Evolutionary conservation across 2,113 vertebrate genomes (phyloP).

Genomic region (Pygoscelis adeliae): DNA sequence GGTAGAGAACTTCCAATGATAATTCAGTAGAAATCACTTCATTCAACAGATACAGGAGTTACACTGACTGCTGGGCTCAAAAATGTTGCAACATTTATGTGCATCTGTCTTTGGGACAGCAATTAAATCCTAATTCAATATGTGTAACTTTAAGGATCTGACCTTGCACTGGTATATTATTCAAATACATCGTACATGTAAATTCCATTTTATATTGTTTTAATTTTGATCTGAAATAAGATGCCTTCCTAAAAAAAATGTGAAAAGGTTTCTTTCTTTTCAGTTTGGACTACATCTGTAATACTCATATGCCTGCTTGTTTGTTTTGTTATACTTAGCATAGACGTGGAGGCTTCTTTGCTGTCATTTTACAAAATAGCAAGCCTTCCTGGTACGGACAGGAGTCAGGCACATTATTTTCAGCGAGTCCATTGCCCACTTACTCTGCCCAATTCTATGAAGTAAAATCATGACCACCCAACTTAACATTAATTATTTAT

Average conservation of each 20-base stretch:
- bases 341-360: background rate
- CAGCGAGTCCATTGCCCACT: background rate
- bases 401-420: background rate
- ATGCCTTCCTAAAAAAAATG: background rate
- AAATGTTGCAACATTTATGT: background rate
- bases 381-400: background rate
- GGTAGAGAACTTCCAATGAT: background rate
- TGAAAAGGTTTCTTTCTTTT: background rate
- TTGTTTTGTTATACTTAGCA: background rate
- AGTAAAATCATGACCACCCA: background rate
- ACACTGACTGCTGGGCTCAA: background rate
- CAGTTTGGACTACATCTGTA: background rate
- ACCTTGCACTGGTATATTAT: background rate
- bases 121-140: background rate
- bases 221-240: background rate
- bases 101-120: background rate
- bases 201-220: background rate
- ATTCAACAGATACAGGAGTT: background rate
- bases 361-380: background rate
- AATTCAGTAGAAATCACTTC: background rate
- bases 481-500: conserved; percentile 9
- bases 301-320: background rate
- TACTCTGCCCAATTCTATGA: background rate
- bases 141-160: background rate
- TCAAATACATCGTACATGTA: background rate